Percentiles rank a stretch among this genome's conserved stretches.
These are phyloP conservation scores for Melanotaenia parkinsoni DNA, from an alignment of 2,797 vertebrate species.

Conservation along the genomic window DNA sequence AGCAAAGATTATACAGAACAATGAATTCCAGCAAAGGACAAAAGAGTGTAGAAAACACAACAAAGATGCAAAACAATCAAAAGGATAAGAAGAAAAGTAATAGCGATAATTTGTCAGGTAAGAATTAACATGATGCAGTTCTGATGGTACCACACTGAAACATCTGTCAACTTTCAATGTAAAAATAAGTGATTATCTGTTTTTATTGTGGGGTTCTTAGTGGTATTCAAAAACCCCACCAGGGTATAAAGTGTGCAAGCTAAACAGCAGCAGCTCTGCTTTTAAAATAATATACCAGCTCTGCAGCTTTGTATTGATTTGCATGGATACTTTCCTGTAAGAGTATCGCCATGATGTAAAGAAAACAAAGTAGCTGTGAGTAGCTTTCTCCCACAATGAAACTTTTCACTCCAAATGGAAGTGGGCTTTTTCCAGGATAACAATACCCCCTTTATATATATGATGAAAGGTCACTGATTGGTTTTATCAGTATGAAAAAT, in stretches of 20 bases:
- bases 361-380: background rate
- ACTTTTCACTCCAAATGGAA: too few species aligned
- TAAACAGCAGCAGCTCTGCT: conserved; percentile 25
- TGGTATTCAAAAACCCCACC: conserved; percentile 25
- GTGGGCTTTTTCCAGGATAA: too few species aligned
- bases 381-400: background rate
- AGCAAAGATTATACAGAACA: conserved; percentile 50
- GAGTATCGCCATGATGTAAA: too few species aligned
- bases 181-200: conserved; percentile 35
- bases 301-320: background rate
- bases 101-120: conserved; percentile 37
- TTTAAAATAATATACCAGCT: conserved; percentile 2
- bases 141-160: conserved; percentile 34
- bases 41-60: conserved; percentile 36
- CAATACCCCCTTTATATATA: background rate
- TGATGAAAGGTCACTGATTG: too few species aligned
- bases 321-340: too few species aligned
- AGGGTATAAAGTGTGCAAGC: conserved; percentile 41
- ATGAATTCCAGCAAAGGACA: conserved; percentile 58
- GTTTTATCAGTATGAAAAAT: too few species aligned
- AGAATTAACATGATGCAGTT: conserved; percentile 50
- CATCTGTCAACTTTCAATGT: conserved; percentile 36
- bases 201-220: conserved; percentile 40
- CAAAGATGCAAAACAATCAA: conserved; percentile 49
- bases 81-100: conserved; percentile 42